phyloP scores from a whole-genome alignment of 2,113 vertebrate genomes.

The Sceloporus tristichus region DNA sequence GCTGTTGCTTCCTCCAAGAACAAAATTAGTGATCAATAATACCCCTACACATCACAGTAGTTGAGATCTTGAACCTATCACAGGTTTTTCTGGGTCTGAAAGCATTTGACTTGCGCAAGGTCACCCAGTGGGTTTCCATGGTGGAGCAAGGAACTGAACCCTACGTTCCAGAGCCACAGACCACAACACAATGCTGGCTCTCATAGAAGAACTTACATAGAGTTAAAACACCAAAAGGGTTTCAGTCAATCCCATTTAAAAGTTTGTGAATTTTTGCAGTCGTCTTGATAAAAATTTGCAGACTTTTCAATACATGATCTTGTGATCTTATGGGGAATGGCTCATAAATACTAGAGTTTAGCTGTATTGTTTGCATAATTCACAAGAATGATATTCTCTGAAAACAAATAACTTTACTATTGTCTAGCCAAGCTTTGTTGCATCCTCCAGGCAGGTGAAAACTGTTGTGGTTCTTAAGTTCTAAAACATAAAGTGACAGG shows the following conservation, averaged over 20 bases:
- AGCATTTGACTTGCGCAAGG: too few relatives aligned
- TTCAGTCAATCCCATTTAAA: background rate
- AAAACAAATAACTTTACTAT: background rate
- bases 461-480: conserved; percentile 5
- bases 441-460: background rate
- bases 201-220: too few relatives aligned
- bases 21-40: too few relatives aligned
- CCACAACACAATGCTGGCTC: too few relatives aligned
- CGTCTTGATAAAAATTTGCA: background rate
- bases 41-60: too few relatives aligned
- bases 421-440: background rate
- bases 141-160: too few relatives aligned
- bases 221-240: background rate
- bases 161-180: too few relatives aligned
- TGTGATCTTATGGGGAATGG: background rate
- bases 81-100: too few relatives aligned
- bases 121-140: too few relatives aligned
- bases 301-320: background rate
- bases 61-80: too few relatives aligned
- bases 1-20: too few relatives aligned
- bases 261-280: background rate
- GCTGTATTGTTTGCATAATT: background rate
- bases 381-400: background rate
- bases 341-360: background rate
- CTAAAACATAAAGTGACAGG: conserved; percentile 5